Base-by-base conservation (phyloP, 2,888 invertebrate genomes). In the Glyphotaelius pellucidus region DNA sequence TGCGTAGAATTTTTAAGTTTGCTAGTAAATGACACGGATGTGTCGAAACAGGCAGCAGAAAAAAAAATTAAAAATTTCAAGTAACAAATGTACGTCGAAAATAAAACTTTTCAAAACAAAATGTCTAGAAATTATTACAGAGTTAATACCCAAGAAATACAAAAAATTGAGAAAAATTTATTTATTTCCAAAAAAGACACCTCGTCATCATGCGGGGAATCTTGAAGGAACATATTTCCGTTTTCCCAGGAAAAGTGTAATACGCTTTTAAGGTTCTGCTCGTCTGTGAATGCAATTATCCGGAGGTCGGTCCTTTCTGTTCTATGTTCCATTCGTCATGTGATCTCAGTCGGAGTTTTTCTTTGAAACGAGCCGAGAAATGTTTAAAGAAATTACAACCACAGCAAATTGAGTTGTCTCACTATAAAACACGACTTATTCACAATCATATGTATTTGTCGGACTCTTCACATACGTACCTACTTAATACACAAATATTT, bases 281-380 rank as follows among this genome's bases (percentile, higher is more conserved):
- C 67, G 9, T n/a, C 7, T 9, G 67, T 9, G 25, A 67, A 67
- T 67, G 67, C 67, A 67, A 67, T 67, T 67, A 67, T 86, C 42
- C 47, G n/a, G 30, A 31, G 42, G 14, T 83, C 32, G 42, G 35
- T 15, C 14, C 25, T 25, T 30, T 86, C 47, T 86, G 47, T 42
- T 42, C n/a, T 47, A 47, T 47, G 25, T 86, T 42, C 42, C 47
- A 14, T 86, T 42, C 30, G 86, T 86, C 86, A 42, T 42, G 47
- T 86, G 42, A 30, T 86, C 30, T 86, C n/a, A 31, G 15, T 12
- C 30, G 30, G 85, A 35, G 38, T n/a, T 85, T 85, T 86, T 86
- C 31, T 86, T 42, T 67, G 67, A 67, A 67, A 67, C 67, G 25
- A 9, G 19, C 31, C 31, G 32, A 25, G 9, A 67, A 67, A 67